Percentiles rank a stretch among this genome's conserved stretches.
phyloP scores from a whole-genome alignment of 92 coral and sea anemone genomes.

The Isaurus tuberculatus region DNA sequence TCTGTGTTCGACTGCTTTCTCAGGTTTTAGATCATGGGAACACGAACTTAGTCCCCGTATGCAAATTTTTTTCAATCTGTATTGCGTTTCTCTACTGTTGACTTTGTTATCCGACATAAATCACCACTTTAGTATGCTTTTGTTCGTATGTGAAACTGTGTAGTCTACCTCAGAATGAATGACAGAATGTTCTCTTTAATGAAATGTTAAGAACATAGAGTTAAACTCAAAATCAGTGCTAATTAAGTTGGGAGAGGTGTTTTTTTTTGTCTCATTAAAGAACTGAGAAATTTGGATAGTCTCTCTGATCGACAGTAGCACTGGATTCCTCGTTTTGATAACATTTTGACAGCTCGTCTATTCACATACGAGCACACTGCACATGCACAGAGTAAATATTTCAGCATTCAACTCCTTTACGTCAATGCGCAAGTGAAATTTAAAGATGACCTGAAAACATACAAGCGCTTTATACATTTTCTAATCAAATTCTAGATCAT shows the following conservation, averaged over 20 bases:
- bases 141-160: conserved; percentile 4
- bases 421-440: conserved; percentile 38
- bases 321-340: conserved; percentile 34
- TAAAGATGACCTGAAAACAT: conserved; percentile 31
- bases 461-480: no score
- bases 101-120: conserved; percentile 26
- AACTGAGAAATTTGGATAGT: not conserved
- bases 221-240: not conserved
- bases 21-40: not conserved
- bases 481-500: no score
- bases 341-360: conserved; percentile 33
- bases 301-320: not conserved
- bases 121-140: conserved; percentile 26
- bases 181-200: conserved; percentile 5
- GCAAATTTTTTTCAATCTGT: conserved; percentile 29
- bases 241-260: not conserved
- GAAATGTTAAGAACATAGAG: not conserved
- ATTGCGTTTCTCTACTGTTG: conserved; percentile 33
- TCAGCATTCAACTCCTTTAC: conserved; percentile 20
- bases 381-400: conserved; percentile 22
- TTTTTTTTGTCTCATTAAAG: not conserved
- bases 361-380: not conserved
- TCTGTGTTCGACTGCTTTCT: not conserved
- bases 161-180: conserved; percentile 24
- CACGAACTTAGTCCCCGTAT: not conserved